Conservation (phyloP, 2,888 invertebrate species). For the Phortica okadai region DNA sequence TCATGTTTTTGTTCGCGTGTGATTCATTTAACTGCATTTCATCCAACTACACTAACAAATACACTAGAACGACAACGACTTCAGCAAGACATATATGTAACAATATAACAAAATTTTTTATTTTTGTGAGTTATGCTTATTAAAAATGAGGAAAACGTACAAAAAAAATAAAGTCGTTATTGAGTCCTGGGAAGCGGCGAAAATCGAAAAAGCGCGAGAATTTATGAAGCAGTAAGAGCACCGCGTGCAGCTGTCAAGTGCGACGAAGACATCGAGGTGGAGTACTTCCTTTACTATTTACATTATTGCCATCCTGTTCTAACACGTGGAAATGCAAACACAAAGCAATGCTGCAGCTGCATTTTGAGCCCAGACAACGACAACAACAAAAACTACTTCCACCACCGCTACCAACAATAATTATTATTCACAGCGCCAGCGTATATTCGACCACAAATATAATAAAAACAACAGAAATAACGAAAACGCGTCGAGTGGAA, state of each 20-base stretch:
- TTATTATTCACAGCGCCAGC: not conserved
- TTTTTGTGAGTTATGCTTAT: not conserved
- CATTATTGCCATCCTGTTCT: constrained; percentile 15
- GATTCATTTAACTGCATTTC: constrained; percentile 27
- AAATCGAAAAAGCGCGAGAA: not conserved
- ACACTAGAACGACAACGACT: not conserved
- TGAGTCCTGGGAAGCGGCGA: not conserved
- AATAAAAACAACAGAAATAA: not conserved
- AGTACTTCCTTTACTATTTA: constrained; percentile 22
- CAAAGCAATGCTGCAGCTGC: constrained; percentile 16
- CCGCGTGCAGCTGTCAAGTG: constrained; percentile 17
- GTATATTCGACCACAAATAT: not conserved
- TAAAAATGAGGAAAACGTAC: not conserved
- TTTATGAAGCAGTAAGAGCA: not conserved
- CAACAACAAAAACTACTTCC: constrained; percentile 12
- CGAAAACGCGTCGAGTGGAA: not conserved
- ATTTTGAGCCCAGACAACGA: constrained; percentile 1
- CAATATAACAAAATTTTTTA: not conserved
- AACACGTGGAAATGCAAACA: not conserved
- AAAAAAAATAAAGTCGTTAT: not conserved
- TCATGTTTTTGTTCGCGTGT: constrained; percentile 21
- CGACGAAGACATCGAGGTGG: not conserved
- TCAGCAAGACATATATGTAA: not conserved
- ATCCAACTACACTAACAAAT: constrained; percentile 3
- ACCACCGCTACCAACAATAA: not conserved